Conservation (phyloP, 2,888 invertebrate species). For the Lasiommata megera region DNA sequence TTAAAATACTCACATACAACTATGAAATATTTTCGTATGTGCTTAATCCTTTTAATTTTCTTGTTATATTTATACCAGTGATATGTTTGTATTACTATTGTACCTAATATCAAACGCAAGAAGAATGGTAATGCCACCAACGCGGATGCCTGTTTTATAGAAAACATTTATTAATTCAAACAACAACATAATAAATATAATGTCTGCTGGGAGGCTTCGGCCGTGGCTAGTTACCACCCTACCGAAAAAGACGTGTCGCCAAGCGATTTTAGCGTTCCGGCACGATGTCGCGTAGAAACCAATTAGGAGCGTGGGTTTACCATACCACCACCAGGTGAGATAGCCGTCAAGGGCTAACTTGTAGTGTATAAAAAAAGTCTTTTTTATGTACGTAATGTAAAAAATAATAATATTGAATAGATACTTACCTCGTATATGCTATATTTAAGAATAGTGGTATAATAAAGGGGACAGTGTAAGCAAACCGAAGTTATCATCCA, state of each 20-base stretch:
- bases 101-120: constrained; percentile 61
- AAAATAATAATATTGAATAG: not conserved
- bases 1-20: constrained; percentile 72
- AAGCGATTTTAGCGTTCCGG: no score
- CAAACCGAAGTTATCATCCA: constrained; percentile 71
- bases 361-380: no score
- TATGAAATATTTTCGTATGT: constrained; percentile 64
- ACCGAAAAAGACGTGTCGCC: no score
- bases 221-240: no score
- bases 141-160: constrained; percentile 55
- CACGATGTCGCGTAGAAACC: no score
- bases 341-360: no score
- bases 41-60: constrained; percentile 46
- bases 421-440: constrained; percentile 63
- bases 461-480: constrained; percentile 65
- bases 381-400: no score
- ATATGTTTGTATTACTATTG: constrained; percentile 61
- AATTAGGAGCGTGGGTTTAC: no score
- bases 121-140: constrained; percentile 69
- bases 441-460: constrained; percentile 53
- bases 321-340: no score
- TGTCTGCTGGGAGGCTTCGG: no score
- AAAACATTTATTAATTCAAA: not conserved
- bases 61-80: constrained; percentile 61
- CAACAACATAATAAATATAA: no score